Evolutionary conservation across 2,113 vertebrate species (phyloP), one percentile per base, ranked within the genome.

Genomic region (Ranitomeya variabilis): DNA sequence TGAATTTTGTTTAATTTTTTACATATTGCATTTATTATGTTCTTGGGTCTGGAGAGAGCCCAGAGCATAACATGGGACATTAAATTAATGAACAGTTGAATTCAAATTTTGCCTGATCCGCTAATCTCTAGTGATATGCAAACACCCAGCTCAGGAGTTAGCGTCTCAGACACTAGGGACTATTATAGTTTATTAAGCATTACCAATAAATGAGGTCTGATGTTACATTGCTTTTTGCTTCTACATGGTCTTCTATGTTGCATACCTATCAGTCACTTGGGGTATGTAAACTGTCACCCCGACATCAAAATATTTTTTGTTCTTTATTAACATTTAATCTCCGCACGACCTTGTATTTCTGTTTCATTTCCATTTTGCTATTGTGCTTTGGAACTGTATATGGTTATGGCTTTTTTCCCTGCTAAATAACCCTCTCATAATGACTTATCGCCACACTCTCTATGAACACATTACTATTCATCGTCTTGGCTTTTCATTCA

Each of bases 341-440:
- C 87, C 92, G 92, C 89, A 92, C 90, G 93, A 95, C 94, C 92
- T 86, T 64, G 19, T 69, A 90, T 92, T 93, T 95, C 93, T 95
- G 92, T 80, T 94, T 94, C 91, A 92, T 94, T 93, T 94, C 87
- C 91, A 90, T 93, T 94, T 94, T 94, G 93, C 93, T 93, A 79
- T 93, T 94, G 95, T 96, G 94, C 92, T 95, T 94, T 95, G 92
- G 93, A 93, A 94, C 89, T 94, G 91, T 95, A 92, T 93, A 83
- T 94, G 93, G 93, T 93, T 95, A 95, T 95, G 93, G 94, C 94
- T 95, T 93, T 95, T 92, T 92, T 92, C 93, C 93, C 93, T 93
- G 94, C 95, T 96, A 96, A 96, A 96, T 95, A 96, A 96, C 94
- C 95, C 95, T 96, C 95, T 96, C 95, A 96, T 95, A 89, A 94